Evolutionary conservation across 2,797 vertebrate genomes (phyloP).

Genomic region (Brachyrhaphis roseni): DNA sequence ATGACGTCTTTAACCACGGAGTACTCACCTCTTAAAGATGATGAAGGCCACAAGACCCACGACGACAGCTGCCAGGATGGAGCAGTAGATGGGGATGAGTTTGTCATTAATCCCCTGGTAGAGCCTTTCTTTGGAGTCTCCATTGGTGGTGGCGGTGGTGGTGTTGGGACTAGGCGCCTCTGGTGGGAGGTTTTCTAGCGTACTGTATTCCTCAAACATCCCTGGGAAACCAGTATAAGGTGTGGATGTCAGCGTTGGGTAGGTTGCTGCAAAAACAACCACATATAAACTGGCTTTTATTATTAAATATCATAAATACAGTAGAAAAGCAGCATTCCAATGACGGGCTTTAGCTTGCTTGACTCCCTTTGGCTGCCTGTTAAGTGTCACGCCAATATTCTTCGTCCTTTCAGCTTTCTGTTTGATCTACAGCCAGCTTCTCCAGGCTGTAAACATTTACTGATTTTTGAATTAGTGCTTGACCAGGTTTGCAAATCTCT

Average conservation of each 20-base stretch:
- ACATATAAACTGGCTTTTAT: background rate
- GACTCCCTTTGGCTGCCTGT: background rate
- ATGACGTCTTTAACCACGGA: too few species aligned
- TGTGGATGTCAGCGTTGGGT: constrained; percentile 25
- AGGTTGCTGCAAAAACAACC: constrained; percentile 42
- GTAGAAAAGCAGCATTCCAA: background rate
- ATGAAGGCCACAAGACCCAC: constrained; percentile 94
- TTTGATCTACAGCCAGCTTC: background rate
- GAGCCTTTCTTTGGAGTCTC: constrained; percentile 79
- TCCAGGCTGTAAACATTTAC: background rate
- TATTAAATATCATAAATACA: background rate
- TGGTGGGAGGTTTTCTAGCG: constrained; percentile 17
- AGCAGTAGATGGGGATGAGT: constrained; percentile 96
- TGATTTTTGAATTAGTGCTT: background rate
- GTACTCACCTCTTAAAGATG: constrained; percentile 90
- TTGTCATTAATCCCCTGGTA: constrained; percentile 83
- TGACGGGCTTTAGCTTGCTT: background rate
- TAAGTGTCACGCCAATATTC: background rate
- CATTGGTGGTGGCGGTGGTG: constrained; percentile 76
- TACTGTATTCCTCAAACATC: background rate
- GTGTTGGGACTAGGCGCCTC: constrained; percentile 38
- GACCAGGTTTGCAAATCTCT: too few species aligned
- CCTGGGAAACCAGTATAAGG: constrained; percentile 33
- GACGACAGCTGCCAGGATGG: constrained; percentile 93
- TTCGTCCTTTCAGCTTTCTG: background rate